Evolutionary conservation across 2,797 vertebrate species (phyloP), one percentile per base, ranked within the genome.

Genomic region (Acestrorhynchus altus): DNA sequence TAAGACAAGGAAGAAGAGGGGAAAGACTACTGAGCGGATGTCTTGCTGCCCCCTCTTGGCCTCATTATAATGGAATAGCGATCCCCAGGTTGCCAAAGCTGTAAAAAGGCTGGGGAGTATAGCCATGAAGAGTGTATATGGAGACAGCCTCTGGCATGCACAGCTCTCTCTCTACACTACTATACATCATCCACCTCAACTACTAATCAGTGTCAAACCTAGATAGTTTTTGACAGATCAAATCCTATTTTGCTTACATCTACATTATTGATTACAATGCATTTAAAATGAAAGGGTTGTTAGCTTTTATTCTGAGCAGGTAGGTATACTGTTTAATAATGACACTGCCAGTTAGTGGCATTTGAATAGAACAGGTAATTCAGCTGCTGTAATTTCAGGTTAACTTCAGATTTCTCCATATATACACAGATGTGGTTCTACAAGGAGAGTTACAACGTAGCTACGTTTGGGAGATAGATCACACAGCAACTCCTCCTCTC

Each of bases 121-220:
- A 60, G 39, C 4, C 26, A 47, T 60, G 47, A 64, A 47, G 18
- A 59, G 31, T 47, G 12, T 26, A 15, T 51, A 68, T 51, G 20
- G 46, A 68, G 40, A 57, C 66, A 31, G 56, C 69, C 24, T 39
- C 42, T 69, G 74, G 31, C 22, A 40, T 77, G 13, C 72, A 77
- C 46, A 57, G 49, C 64, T 57, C 44, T 12, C 64, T 57, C 44
- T 12, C 46, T 68, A 4, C 49, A 49, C 12, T 20, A 57, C 42
- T 64, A n/a, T 73, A 61, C 70, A 68, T 73, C 69, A 68, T 68
- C 66, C 54, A 67, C 51, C 12, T 20, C 60, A n/a, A 39, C 31
- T 10, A 20, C 60, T 11, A 65, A 39, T 65, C 63, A 12, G 26
- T 24, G 15, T 49, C 8, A 69, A 69, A 40, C 24, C 31, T 13